These are phyloP conservation scores for Zophobas atratus DNA, from an alignment of 1,140 invertebrate species.

Conservation along the genomic window DNA sequence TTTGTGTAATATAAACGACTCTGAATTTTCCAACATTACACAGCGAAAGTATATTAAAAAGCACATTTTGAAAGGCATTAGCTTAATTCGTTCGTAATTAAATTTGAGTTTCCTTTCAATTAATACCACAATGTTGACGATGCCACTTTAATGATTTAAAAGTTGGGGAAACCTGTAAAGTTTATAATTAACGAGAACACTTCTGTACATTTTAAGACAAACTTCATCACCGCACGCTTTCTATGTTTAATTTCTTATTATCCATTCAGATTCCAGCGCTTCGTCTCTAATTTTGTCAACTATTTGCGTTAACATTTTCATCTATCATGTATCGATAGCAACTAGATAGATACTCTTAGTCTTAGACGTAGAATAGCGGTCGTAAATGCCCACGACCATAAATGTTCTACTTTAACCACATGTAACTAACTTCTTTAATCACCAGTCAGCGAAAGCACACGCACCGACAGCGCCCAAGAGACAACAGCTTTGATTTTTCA, in stretches of 20 bases:
- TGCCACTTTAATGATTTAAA: constrained; percentile 1
- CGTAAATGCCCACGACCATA: constrained; percentile 44
- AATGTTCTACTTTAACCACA: constrained; percentile 16
- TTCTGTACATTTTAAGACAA: constrained; percentile 12
- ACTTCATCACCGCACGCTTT: constrained; percentile 17
- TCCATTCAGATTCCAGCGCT: background rate
- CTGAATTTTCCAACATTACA: background rate
- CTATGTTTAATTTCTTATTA: constrained; percentile 14
- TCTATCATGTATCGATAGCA: background rate
- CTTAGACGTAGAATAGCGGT: constrained; percentile 31
- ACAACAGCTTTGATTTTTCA: constrained; percentile 27
- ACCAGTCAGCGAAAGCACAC: constrained; percentile 44
- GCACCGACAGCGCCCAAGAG: constrained; percentile 43
- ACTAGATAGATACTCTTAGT: background rate
- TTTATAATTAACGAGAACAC: constrained; percentile 13
- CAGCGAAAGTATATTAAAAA: no score
- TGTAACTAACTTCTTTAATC: constrained; percentile 29
- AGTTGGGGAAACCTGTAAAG: constrained; percentile 25
- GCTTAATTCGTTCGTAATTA: constrained; percentile 7
- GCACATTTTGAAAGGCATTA: background rate
- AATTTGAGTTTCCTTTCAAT: constrained; percentile 10
- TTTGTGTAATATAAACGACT: no score
- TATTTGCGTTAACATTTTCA: constrained; percentile 23
- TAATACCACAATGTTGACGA: constrained; percentile 12
- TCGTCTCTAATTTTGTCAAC: constrained; percentile 17